Evolutionary conservation across 92 coral and sea anemone species (phyloP), one percentile per base, ranked within the genome.

Genomic region (Zoanthus sociatus): DNA sequence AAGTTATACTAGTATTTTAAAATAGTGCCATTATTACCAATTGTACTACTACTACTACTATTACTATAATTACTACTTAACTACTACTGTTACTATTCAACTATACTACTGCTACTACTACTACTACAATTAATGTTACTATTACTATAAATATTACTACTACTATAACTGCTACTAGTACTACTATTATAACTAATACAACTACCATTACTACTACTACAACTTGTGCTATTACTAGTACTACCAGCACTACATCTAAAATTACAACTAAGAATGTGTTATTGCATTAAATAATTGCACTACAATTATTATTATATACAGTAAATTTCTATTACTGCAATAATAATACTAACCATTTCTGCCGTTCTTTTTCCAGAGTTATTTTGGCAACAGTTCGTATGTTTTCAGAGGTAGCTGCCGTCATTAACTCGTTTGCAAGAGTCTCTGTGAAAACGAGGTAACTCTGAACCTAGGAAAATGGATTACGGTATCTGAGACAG

Each of bases 401-500:
- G 14, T 92, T 86, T 84, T 92, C 94, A 14, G 42, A 12, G 2
- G 91, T 89, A 77, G 77, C 83, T 26, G 93, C 83, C 16, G 89
- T 97, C 64, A 83, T 77, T 67, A 95, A 76, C 32, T 75, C 89
- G 33, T 61, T 84, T 15, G 87, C 73, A 10, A 97, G 67, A 70
- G 91, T 83, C 26, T 90, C 88, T 51, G 95, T 83, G 7, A 88
- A 30, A 9, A 44, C 87, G 16, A 88, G 87, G 68, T 75, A 76
- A 17, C 30, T n/a, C 56, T 92, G 94, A 5, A 93, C 97, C 99
- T 97, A 74, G 53, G 72, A 10, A 4, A 5, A 33, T 32, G 12
- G 20, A 20, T 18, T 26, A 69, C 7, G 44, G 9, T 2, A 69
- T 30, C 31, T 67, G 7, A 67, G 42, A 20, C 7, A 20, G 42